Evolutionary conservation across 2,888 invertebrate genomes (phyloP).

Genomic region (Hartigia nigra): DNA sequence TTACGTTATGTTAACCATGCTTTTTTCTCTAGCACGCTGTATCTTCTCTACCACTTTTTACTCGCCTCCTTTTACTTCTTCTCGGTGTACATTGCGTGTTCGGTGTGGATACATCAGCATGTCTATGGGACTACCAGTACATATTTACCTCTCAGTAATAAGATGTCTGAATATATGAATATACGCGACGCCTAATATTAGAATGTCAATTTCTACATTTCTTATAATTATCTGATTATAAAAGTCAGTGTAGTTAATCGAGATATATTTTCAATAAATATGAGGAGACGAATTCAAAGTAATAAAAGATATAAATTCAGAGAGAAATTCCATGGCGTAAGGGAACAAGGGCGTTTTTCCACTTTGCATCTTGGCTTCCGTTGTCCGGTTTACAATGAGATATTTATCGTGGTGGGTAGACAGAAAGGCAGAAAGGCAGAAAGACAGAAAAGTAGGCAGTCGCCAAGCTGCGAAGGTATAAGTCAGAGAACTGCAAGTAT

Average conservation of each 20-base stretch:
- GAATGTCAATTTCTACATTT: not conserved
- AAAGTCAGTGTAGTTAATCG: not conserved
- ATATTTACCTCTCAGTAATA: not conserved
- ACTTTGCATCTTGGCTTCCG: slow-evolving; percentile 3
- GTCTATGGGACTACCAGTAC: not conserved
- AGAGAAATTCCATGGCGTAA: slow-evolving; percentile 2
- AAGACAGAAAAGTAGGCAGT: not conserved
- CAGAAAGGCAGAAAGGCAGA: not conserved
- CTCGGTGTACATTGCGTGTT: not conserved
- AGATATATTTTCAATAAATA: not conserved
- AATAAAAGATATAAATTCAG: not conserved
- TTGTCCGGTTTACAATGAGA: slow-evolving; percentile 55
- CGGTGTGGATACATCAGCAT: not conserved
- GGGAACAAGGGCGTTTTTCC: slow-evolving; percentile 1
- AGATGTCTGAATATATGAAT: not conserved
- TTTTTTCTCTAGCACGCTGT: not conserved
- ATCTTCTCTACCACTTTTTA: not conserved
- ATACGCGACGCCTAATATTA: not conserved
- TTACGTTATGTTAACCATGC: not conserved
- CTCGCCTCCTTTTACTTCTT: not conserved
- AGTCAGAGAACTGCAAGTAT: not conserved
- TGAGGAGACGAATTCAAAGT: not conserved
- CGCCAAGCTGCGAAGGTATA: not conserved
- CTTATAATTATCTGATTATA: not conserved
- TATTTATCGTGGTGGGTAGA: slow-evolving; percentile 53